A percentile compares a stretch with the other conserved stretches of the same genome.
phyloP scores from a whole-genome alignment of 2,797 vertebrate species.

The Hafferia zeledoni region DNA sequence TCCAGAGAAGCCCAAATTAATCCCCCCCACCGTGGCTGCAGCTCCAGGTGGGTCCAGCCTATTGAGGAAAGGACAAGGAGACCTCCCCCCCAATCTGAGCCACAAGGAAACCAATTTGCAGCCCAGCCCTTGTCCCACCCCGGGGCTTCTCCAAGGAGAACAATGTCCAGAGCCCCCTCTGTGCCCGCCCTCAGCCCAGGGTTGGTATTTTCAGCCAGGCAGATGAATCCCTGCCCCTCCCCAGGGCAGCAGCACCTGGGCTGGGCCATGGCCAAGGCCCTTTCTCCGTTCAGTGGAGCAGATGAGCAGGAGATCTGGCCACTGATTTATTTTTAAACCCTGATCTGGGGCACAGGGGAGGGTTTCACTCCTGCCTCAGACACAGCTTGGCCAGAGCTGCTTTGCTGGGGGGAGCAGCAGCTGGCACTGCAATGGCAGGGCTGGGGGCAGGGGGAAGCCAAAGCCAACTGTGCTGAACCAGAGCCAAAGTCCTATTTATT shows the following conservation, averaged over 20 bases:
- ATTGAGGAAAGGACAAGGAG: neutral
- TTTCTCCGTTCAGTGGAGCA: neutral
- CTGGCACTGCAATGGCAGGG: conserved; percentile 4
- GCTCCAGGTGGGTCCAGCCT: neutral
- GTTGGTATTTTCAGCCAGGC: neutral
- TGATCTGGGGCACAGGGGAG: conserved; percentile 13
- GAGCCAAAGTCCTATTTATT: conserved; percentile 10
- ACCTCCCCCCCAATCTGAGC: neutral
- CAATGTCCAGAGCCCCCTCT: neutral
- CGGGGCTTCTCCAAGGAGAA: neutral
- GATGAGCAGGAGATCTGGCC: conserved; percentile 11
- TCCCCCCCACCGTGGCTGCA: neutral
- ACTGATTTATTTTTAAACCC: conserved; percentile 33
- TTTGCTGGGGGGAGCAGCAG: conserved; percentile 36
- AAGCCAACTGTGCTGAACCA: conserved; percentile 10
- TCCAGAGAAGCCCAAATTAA: neutral
- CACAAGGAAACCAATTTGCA: accelerated
- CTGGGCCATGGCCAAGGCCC: neutral
- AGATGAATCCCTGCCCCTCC: neutral
- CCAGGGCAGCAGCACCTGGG: neutral
- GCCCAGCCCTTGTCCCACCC: neutral
- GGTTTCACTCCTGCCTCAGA: neutral
- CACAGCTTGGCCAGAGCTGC: neutral
- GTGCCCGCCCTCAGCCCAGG: neutral
- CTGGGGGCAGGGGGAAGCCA: neutral